Evolutionary conservation across 1,140 invertebrate species (phyloP), one percentile per base, ranked within the genome.

Genomic region (Drosophila lacertosa): DNA sequence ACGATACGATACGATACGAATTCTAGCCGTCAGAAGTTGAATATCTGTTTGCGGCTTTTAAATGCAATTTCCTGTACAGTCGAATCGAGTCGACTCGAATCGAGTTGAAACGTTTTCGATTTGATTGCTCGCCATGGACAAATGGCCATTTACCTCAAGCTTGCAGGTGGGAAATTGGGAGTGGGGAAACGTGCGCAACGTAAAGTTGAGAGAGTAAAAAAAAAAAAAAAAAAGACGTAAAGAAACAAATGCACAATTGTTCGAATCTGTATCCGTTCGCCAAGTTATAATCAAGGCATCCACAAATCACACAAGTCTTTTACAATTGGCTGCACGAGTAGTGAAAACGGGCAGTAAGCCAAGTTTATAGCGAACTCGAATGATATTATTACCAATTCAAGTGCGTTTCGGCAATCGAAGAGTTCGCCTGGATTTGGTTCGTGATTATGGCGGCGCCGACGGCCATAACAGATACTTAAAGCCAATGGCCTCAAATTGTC

Each of bases 1-100:
- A n/a, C n/a, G n/a, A n/a, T n/a, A n/a, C n/a, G n/a, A n/a, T n/a
- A n/a, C n/a, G n/a, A n/a, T n/a, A n/a, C n/a, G n/a, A n/a, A n/a
- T n/a, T n/a, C n/a, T n/a, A 54, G 29, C 20, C 22, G 13, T 57
- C 51, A 57, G 57, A 68, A 45, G 33, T 60, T 15, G 7, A 37
- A 33, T 50, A 24, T 53, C 32, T 22, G 35, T 70, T 54, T 69
- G 60, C 65, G 53, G 39, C 37, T 42, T 35, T 74, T 75, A 72
- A 83, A 83, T 84, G 64, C 74, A 77, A 81, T 86, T 86, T 86
- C 82, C 81, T 86, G 81, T 81, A 81, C 73, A 84, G n/a, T n/a
- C n/a, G n/a, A n/a, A n/a, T n/a, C n/a, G n/a, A n/a, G n/a, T n/a
- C n/a, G n/a, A n/a, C n/a, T n/a, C n/a, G n/a, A 84, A 84, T 88